phyloP scores from a whole-genome alignment of 2,113 vertebrate genomes.

The Prinia subflava region DNA sequence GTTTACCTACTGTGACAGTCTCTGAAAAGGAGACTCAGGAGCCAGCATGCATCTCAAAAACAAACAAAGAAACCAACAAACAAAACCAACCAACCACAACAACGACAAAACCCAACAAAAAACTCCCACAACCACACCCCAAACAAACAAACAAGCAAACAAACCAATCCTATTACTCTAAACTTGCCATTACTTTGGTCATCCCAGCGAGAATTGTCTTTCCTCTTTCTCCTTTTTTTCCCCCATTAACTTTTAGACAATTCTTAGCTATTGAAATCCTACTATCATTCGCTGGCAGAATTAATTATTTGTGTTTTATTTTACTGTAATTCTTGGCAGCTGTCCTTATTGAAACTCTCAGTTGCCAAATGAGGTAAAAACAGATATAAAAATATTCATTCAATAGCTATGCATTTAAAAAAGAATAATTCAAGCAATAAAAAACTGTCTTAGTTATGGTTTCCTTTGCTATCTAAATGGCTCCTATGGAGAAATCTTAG shows the following conservation, averaged over 20 bases:
- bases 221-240: background rate
- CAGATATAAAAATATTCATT: constrained; percentile 54
- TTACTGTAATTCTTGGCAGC: constrained; percentile 52
- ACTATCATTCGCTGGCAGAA: constrained; percentile 19
- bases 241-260: background rate
- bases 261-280: constrained; percentile 36
- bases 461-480: constrained; percentile 59
- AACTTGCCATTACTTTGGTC: background rate
- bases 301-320: constrained; percentile 51
- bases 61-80: background rate
- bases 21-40: background rate
- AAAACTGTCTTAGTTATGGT: constrained; percentile 28
- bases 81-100: background rate
- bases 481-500: constrained; percentile 37
- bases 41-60: background rate
- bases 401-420: background rate
- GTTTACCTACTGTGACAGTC: background rate
- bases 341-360: constrained; percentile 52
- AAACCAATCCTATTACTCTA: background rate
- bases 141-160: no score
- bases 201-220: background rate
- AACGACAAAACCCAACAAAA: background rate
- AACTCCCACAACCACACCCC: background rate
- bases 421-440: constrained; percentile 45
- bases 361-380: constrained; percentile 57